These are phyloP conservation scores for Rhagoletis pomonella DNA, from an alignment of 1,140 invertebrate species.

Conservation along the genomic window DNA sequence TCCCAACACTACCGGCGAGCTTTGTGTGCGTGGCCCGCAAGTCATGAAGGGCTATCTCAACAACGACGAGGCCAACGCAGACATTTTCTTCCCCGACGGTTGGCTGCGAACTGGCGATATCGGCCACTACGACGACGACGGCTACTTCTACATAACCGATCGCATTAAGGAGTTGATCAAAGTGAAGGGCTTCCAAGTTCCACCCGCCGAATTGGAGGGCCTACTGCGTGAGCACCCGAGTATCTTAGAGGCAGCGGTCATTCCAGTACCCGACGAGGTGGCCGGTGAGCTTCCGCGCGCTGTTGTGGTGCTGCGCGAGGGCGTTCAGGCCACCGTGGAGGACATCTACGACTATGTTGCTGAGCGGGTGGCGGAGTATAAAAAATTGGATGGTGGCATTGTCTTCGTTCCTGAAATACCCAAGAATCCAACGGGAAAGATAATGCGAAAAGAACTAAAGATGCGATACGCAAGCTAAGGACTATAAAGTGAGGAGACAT, in stretches of 20 bases:
- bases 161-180: slow-evolving; percentile 93
- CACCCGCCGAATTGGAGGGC: slow-evolving; percentile 91
- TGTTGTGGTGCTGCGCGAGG: slow-evolving; percentile 78
- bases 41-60: slow-evolving; percentile 86
- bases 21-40: slow-evolving; percentile 82
- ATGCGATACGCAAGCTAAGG: slow-evolving; percentile 68
- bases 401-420: slow-evolving; percentile 82
- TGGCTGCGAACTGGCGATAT: slow-evolving; percentile 92
- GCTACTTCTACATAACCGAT: slow-evolving; percentile 86
- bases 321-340: slow-evolving; percentile 71
- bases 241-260: slow-evolving; percentile 86
- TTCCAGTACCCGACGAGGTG: slow-evolving; percentile 84
- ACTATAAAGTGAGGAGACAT: neutral
- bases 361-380: slow-evolving; percentile 80
- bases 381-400: slow-evolving; percentile 81
- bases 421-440: slow-evolving; percentile 85
- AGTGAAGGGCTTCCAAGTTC: slow-evolving; percentile 84
- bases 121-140: slow-evolving; percentile 84
- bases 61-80: slow-evolving; percentile 83
- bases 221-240: slow-evolving; percentile 84
- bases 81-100: slow-evolving; percentile 81
- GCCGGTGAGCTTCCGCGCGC: slow-evolving; percentile 87
- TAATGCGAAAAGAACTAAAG: slow-evolving; percentile 80
- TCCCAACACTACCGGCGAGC: slow-evolving; percentile 77
- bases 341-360: slow-evolving; percentile 78